Conservation (phyloP, 1,140 invertebrate species). For the Zaprionus lachaisei region DNA sequence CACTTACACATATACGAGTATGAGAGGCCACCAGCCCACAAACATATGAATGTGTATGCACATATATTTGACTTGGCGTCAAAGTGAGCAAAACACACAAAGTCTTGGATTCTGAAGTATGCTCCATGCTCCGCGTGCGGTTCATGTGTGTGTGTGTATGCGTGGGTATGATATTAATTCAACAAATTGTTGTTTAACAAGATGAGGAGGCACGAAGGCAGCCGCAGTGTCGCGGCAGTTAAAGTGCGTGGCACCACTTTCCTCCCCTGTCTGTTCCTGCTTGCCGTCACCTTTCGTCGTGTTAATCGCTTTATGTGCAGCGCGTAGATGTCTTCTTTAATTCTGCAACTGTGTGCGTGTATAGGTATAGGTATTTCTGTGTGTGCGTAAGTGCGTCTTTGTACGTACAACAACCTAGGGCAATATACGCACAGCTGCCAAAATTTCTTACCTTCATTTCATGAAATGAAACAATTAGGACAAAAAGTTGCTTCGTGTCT, state of each 20-base stretch:
- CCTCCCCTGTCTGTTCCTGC: background rate
- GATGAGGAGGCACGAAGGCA: conserved; percentile 60
- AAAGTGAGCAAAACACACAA: conserved; percentile 52
- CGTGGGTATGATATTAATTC: conserved; percentile 75
- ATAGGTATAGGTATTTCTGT: conserved; percentile 18
- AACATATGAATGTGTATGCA: conserved; percentile 10
- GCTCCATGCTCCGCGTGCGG: conserved; percentile 19
- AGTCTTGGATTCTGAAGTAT: conserved; percentile 50
- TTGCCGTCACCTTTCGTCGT: conserved; percentile 52
- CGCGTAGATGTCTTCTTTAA: conserved; percentile 76
- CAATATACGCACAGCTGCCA: conserved; percentile 81
- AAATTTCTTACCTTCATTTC: conserved; percentile 82
- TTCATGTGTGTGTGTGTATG: conserved; percentile 24
- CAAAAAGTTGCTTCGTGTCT: conserved; percentile 76
- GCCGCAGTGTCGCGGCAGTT: conserved; percentile 68
- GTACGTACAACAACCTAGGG: conserved; percentile 62
- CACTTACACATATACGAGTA: background rate
- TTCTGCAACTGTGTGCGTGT: conserved; percentile 55
- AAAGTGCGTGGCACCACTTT: conserved; percentile 35
- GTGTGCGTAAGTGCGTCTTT: conserved; percentile 41
- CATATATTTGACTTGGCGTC: conserved; percentile 49
- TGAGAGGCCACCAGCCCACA: background rate
- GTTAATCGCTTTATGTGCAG: conserved; percentile 81
- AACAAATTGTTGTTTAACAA: conserved; percentile 82
- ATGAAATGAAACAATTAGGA: conserved; percentile 82